Percentiles rank a stretch among this genome's conserved stretches.
Conservation (phyloP, 1,140 invertebrate species). For the Drosophila arawakana region DNA sequence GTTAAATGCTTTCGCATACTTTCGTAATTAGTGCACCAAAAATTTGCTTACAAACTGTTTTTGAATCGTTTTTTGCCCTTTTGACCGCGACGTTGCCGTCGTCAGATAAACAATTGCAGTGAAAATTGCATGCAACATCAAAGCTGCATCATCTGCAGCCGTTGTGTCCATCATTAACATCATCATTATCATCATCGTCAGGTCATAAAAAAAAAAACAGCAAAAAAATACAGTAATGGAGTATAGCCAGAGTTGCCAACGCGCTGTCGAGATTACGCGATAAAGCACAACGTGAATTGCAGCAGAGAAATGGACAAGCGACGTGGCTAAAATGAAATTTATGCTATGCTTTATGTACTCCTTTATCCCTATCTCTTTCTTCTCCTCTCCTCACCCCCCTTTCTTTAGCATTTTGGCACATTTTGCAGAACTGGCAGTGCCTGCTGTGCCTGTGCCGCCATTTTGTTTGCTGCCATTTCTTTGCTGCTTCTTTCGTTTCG, state of each 20-base stretch:
- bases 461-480: conserved; percentile 56
- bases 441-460: conserved; percentile 64
- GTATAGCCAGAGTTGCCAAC: conserved; percentile 41
- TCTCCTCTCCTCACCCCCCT: neutral
- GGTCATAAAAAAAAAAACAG: conserved; percentile 32
- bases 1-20: conserved; percentile 23
- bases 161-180: conserved; percentile 63
- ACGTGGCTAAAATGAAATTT: conserved; percentile 57
- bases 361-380: neutral
- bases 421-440: conserved; percentile 39
- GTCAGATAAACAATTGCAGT: conserved; percentile 53
- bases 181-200: conserved; percentile 74
- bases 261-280: conserved; percentile 64
- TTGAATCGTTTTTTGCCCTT: neutral
- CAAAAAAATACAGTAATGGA: conserved; percentile 11
- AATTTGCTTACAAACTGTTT: conserved; percentile 32
- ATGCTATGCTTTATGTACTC: conserved; percentile 29
- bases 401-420: conserved; percentile 31
- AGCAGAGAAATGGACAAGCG: conserved; percentile 36
- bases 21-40: conserved; percentile 47
- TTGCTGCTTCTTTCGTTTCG: neutral
- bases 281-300: conserved; percentile 58
- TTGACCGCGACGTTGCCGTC: neutral
- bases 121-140: conserved; percentile 57
- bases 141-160: conserved; percentile 28